A percentile compares a stretch with the other conserved stretches of the same genome.
Conservation (phyloP, 2,797 vertebrate species). For the Chromobotia macracanthus region DNA sequence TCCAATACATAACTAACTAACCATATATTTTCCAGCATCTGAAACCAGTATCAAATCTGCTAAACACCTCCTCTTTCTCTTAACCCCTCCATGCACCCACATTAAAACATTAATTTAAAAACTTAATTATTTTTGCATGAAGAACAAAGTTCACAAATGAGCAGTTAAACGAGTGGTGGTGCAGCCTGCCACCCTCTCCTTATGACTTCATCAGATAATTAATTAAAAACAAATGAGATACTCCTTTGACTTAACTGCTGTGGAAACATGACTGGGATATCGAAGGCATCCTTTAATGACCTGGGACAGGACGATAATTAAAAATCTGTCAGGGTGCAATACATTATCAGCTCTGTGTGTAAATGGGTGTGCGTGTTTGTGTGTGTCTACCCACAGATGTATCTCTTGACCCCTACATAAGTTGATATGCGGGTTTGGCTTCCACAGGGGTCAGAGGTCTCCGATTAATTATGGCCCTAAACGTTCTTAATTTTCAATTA, state of each 20-base stretch:
- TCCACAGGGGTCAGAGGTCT: conserved; percentile 86
- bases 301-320: conserved; percentile 84
- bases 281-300: conserved; percentile 81
- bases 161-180: conserved; percentile 67
- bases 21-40: neutral
- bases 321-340: conserved; percentile 84
- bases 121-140: conserved; percentile 72
- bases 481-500: conserved; percentile 98
- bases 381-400: conserved; percentile 64
- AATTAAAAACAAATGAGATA: conserved; percentile 88
- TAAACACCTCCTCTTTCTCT: conserved; percentile 5
- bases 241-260: conserved; percentile 81
- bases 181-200: conserved; percentile 66
- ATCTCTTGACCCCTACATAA: conserved; percentile 67
- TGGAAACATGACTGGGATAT: conserved; percentile 77
- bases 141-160: conserved; percentile 75
- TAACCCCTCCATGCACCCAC: conserved; percentile 3
- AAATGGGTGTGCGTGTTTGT: conserved; percentile 66
- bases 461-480: conserved; percentile 87
- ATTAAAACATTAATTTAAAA: conserved; percentile 57
- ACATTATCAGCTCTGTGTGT: conserved; percentile 74
- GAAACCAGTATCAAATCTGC: conserved; percentile 17
- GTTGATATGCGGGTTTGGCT: conserved; percentile 87
- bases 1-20: neutral
- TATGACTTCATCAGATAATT: conserved; percentile 82